phyloP scores from a whole-genome alignment of 2,888 invertebrate genomes.

The Dicyrtomina minuta region DNA sequence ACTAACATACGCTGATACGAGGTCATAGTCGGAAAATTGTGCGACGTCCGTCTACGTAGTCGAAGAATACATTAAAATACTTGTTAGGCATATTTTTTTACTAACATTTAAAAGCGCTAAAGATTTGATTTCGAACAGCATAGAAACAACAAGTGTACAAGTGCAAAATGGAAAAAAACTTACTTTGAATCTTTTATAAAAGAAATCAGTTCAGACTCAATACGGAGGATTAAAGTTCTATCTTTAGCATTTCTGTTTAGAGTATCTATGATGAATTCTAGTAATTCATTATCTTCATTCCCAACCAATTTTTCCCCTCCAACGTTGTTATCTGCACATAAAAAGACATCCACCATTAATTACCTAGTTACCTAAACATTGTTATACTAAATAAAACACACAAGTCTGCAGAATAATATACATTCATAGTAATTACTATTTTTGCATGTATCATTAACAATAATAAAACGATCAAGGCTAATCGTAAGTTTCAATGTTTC shows the following conservation, averaged over 20 bases:
- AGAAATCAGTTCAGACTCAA: conserved; percentile 82
- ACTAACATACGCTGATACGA: conserved; percentile 96
- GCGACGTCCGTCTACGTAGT: conserved; percentile 67
- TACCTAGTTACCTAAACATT: neutral
- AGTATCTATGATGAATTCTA: conserved; percentile 82
- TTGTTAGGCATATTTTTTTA: no score
- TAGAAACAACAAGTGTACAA: no score
- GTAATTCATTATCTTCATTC: conserved; percentile 38
- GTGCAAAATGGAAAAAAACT: conserved; percentile 55
- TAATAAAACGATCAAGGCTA: neutral
- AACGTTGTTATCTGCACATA: conserved; percentile 67
- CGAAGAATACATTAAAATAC: neutral
- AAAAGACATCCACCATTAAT: no score
- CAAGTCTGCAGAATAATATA: neutral
- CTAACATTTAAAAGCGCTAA: no score
- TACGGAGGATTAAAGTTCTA: conserved; percentile 76
- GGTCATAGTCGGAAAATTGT: conserved; percentile 88
- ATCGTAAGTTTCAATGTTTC: no score
- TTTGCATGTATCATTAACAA: neutral
- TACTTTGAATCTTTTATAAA: conserved; percentile 81
- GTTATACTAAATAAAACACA: neutral
- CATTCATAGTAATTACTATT: neutral
- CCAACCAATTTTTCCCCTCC: conserved; percentile 72
- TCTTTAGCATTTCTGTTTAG: conserved; percentile 88
- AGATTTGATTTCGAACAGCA: no score